phyloP scores from a whole-genome alignment of 2,888 invertebrate genomes.

The Polylopha cassiicola region DNA sequence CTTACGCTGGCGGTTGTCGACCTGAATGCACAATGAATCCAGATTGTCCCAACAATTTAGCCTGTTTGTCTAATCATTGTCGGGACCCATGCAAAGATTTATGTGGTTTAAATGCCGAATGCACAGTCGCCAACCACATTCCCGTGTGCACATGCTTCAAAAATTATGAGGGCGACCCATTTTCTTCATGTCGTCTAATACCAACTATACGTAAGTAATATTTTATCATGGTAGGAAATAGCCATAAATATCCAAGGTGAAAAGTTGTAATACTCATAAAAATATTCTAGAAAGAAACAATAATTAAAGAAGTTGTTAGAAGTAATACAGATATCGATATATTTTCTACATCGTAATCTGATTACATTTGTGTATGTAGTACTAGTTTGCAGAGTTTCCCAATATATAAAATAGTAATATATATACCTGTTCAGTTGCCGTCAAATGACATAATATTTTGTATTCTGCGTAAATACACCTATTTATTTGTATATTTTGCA shows the following conservation, averaged over 20 bases:
- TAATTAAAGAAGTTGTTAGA: too few species aligned
- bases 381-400: too few species aligned
- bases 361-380: too few species aligned
- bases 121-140: slow-evolving; percentile 87
- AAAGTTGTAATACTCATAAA: too few species aligned
- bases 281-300: too few species aligned
- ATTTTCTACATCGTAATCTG: too few species aligned
- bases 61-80: slow-evolving; percentile 90
- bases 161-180: slow-evolving; percentile 90
- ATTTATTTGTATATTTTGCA: slow-evolving; percentile 24
- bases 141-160: slow-evolving; percentile 87
- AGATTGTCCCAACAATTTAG: slow-evolving; percentile 86
- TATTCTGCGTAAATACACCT: background rate
- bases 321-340: too few species aligned
- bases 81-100: slow-evolving; percentile 90
- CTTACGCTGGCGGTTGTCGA: slow-evolving; percentile 88
- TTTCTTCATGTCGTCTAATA: slow-evolving; percentile 83
- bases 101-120: slow-evolving; percentile 90
- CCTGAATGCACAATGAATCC: slow-evolving; percentile 91
- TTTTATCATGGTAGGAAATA: too few species aligned
- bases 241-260: too few species aligned
- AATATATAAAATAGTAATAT: too few species aligned
- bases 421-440: too few species aligned
- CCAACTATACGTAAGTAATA: slow-evolving; percentile 73
- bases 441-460: too few species aligned